phyloP scores from a whole-genome alignment of 2,888 invertebrate species.

The Ornithoptera priamus region DNA sequence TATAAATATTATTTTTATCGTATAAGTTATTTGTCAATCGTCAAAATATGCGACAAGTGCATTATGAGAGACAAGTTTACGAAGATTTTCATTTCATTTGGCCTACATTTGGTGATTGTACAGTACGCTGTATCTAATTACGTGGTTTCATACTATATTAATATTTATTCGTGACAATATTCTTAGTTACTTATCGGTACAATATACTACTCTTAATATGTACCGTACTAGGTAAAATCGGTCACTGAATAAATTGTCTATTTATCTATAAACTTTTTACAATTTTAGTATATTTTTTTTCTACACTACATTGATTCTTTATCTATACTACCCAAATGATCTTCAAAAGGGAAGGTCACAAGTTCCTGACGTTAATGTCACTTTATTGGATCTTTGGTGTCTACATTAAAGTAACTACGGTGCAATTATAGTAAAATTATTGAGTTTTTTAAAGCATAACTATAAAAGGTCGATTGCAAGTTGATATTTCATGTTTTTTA shows the following conservation, averaged over 20 bases:
- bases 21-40: background rate
- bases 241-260: conserved; percentile 11
- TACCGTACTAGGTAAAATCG: conserved; percentile 4
- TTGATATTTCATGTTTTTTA: no score
- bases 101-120: conserved; percentile 24
- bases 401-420: no score
- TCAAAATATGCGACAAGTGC: conserved; percentile 1
- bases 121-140: conserved; percentile 21
- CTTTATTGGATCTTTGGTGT: no score
- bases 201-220: conserved; percentile 13
- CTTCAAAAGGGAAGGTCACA: no score
- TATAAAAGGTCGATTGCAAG: no score
- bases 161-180: conserved; percentile 23
- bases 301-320: background rate
- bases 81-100: conserved; percentile 14
- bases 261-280: conserved; percentile 6
- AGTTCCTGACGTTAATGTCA: no score
- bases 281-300: background rate
- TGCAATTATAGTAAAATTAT: no score
- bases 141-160: conserved; percentile 23
- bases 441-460: no score
- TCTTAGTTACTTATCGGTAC: conserved; percentile 19
- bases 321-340: background rate
- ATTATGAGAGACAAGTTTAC: background rate
- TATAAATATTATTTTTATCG: background rate